Base-by-base conservation (phyloP, 2,888 invertebrate species). In the Conops quadrifasciatus region DNA sequence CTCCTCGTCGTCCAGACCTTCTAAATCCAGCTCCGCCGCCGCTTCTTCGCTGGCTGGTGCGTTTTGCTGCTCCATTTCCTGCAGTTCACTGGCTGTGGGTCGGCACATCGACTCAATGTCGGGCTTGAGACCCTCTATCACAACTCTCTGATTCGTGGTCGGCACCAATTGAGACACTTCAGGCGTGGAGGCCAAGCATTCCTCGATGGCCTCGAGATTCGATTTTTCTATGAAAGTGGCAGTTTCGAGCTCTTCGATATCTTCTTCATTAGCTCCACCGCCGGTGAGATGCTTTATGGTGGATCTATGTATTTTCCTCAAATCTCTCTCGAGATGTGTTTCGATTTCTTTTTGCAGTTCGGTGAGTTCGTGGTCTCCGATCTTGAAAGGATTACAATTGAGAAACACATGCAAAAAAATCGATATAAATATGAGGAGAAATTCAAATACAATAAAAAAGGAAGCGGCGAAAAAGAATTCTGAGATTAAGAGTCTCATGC, bases 291-390 rank as follows among this genome's bases (percentile, higher is more conserved):
- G 80, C 72, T 77, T 79, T 16, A 80, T 64, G 1, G 81, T 64
- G 15, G 70, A 77, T 70, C 77, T 80, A 36, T 87, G 86, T 70
- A 84, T 83, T 76, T 86, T 88, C 67, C 86, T 87, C 75, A 88
- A 86, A 80, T 91, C 90, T 76, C 87, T 90, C 76, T 95, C 94
- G 74, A 97, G 85, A 72, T 94, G 93, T 30, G 87, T 87, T 80
- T 97, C 96, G 79, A 97, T 97, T 87, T 95, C 92, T 75, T 89
- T 90, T 83, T 96, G 95, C n/a, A 97, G 85, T 45, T 92, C 91
- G 15, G 91, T 90, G 49, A 97, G 88, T 79, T 91, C 91, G 24
- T 90, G 90, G 70, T 91, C 91, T 77, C 81, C 82, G 64, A 85
- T 81, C 84, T 85, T 63, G 53, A 47, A 63, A 59, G 72, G 16